Evolutionary conservation across 2,888 invertebrate genomes (phyloP), one percentile per base, ranked within the genome.

Genomic region (Sarcophaga carnaria): DNA sequence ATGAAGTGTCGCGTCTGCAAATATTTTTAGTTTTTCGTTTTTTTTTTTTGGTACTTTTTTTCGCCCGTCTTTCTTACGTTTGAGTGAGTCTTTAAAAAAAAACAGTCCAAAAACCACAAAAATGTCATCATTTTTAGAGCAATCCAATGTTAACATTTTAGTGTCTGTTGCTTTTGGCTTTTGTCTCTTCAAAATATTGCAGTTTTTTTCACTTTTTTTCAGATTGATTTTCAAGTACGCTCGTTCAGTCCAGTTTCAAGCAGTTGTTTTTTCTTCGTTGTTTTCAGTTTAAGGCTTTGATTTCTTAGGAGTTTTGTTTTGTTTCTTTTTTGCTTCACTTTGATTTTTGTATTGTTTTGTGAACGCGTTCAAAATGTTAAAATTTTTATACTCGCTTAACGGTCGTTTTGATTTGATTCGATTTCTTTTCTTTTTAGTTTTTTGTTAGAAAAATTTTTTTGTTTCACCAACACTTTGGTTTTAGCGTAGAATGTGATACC

Each of bases 1-100:
- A 89, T 87, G 89, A 89, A 86, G 89, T 89, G 89, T 89, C 88
- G 89, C 86, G 89, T 88, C 87, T 88, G 86, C 88, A 77, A 85
- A 86, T 81, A 85, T 84, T 87, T 88, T 88, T 87, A 85, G 84
- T 77, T 77, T 37, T 22, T 22, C 22, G 22, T 22, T 22, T 63
- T 80, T 87, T 70, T 67, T 74, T 77, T 27, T 49, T 22, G 20
- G 17, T 67, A 67, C 27, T 69, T 67, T 74, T 14, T 22, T 77
- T 69, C 49, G 25, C 8, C n/a, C 27, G 14, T 67, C 37, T 70
- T n/a, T 25, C 20, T 22, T 37, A 77, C 66, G 66, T 77, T 76
- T 76, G 76, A 70, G 67, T 77, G 66, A 67, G 78, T 74, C 78
- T 77, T 80, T 47, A 74, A 78, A 78, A 81, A 27, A 37, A 6